A percentile compares a stretch with the other conserved stretches of the same genome.
Evolutionary conservation across 2,888 invertebrate genomes (phyloP).

Genomic region (Cryptosula pallasiana): DNA sequence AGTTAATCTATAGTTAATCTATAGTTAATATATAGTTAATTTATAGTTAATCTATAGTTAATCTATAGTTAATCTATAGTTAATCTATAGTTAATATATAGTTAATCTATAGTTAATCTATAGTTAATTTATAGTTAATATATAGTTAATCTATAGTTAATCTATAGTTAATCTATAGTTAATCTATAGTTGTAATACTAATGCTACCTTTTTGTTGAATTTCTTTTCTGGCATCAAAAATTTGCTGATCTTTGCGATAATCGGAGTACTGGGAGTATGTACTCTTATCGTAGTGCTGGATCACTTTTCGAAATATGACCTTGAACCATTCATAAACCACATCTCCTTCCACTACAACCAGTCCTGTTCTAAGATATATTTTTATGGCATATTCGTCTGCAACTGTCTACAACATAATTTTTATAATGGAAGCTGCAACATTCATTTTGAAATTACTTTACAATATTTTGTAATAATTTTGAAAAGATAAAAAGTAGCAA

Average conservation of each 20-base stretch:
- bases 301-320: slow-evolving; percentile 33
- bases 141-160: too few species aligned
- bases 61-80: too few species aligned
- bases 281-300: slow-evolving; percentile 35
- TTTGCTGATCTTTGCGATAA: slow-evolving; percentile 10
- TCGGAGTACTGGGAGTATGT: not conserved
- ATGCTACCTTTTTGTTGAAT: slow-evolving; percentile 11
- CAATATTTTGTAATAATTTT: not conserved
- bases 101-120: too few species aligned
- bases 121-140: too few species aligned
- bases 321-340: slow-evolving; percentile 43
- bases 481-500: not conserved
- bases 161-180: too few species aligned
- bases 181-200: too few species aligned
- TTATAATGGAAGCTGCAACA: too few species aligned
- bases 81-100: too few species aligned
- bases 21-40: too few species aligned
- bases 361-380: slow-evolving; percentile 38
- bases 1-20: too few species aligned
- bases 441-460: not conserved
- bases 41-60: too few species aligned
- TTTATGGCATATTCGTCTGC: slow-evolving; percentile 38
- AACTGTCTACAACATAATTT: too few species aligned
- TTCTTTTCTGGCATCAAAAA: slow-evolving; percentile 19
- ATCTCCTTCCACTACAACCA: slow-evolving; percentile 35